Base-by-base conservation (phyloP, 23 tunicate species). In the Halocynthia aurantium region DNA sequence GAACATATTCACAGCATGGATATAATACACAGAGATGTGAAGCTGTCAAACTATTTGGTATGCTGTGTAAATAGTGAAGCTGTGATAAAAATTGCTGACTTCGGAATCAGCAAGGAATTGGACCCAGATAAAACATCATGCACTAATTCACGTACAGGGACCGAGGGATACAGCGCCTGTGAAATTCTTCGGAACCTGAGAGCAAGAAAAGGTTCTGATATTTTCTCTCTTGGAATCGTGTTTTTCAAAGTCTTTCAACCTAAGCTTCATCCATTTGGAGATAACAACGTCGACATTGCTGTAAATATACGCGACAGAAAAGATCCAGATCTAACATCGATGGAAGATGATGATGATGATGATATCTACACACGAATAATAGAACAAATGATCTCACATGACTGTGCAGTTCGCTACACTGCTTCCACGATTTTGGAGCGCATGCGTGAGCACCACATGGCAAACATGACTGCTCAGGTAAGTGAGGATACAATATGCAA, bases 131-230 rank as follows among this genome's bases (percentile, higher is more conserved):
- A 64, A 8, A 8, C 10, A 8, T 64, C 69, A 10, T 19, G 20
- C 22, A 19, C 69, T 19, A 8, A 31, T 7, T 64, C 69, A 49
- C 44, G 8, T 19, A 64, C 10, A 7, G 69, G 10, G 10, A 10
- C 69, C 20, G 69, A 7, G 10, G 22, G 22, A 19, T 64, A 64
- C 22, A 7, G 20, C 8, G 22, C 44, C 22, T 49, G 44, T 64
- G 69, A 64, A 64, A 49, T 64, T 64, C 10, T 64, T 8, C 8
- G 69, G 69, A 64, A 64, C 20, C 69, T 19, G 10, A 64, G 22
- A 64, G 22, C 22, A 19, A 64, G 69, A 19, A 64, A 64, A 64
- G 22, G 10, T 31, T 64, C 69, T 7, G 69, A 64, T 64, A 49
- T 64, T 7, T 64, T 64, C 22, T 64, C 69, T 7, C 69, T 64